A percentile compares a stretch with the other conserved stretches of the same genome.
phyloP scores from a whole-genome alignment of 1,140 invertebrate genomes.

The Mactra quadrangularis region DNA sequence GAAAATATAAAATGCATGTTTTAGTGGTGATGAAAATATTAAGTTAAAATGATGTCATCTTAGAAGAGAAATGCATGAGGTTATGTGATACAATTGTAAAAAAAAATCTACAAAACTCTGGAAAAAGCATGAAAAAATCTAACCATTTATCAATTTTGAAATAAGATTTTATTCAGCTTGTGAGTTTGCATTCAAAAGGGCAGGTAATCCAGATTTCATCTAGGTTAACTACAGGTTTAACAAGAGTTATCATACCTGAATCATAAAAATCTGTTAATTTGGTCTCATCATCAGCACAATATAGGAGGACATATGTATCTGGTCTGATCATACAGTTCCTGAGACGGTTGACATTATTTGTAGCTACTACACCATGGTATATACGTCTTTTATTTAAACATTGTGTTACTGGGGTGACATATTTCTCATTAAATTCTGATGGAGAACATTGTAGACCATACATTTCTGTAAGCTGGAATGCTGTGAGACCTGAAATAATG shows the following conservation, averaged over 20 bases:
- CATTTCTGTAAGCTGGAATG: conserved; percentile 53
- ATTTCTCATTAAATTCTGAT: conserved; percentile 14
- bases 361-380: conserved; percentile 42
- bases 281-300: conserved; percentile 24
- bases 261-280: conserved; percentile 49
- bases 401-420: conserved; percentile 13
- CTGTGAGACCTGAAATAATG: conserved; percentile 30
- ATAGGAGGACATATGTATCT: conserved; percentile 36
- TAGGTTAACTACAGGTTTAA: no score
- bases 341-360: not conserved
- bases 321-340: conserved; percentile 57
- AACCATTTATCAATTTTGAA: no score
- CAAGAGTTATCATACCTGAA: conserved; percentile 19
- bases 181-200: no score
- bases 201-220: no score
- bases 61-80: no score
- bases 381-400: conserved; percentile 34
- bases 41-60: no score
- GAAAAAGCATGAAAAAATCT: no score
- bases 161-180: no score
- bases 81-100: no score
- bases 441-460: conserved; percentile 11
- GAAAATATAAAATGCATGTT: no score
- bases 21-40: no score
- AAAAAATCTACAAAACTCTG: no score